Evolutionary conservation across 2,797 vertebrate genomes (phyloP).

Genomic region (Pteronotus mesoamericanus): DNA sequence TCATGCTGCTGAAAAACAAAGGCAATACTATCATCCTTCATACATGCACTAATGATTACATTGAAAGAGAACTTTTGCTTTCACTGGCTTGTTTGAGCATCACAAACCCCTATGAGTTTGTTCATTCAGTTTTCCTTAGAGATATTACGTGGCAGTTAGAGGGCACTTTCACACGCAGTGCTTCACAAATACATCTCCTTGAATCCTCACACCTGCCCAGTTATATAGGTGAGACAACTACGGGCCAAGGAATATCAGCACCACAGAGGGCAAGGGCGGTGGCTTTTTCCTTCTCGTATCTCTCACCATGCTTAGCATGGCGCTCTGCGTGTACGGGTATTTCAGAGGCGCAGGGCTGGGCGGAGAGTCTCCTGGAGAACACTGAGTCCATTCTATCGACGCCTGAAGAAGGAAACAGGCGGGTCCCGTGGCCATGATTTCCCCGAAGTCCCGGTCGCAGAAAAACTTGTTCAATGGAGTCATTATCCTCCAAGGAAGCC

Average conservation of each 20-base stretch:
- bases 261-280: not conserved
- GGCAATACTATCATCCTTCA: not conserved
- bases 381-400: not conserved
- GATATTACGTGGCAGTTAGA: not conserved
- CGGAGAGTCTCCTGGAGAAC: not conserved
- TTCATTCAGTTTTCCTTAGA: not conserved
- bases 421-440: not conserved
- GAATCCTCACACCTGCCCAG: not conserved
- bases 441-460: too few species aligned
- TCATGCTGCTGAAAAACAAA: conserved; percentile 11
- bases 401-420: not conserved
- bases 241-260: not conserved
- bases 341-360: not conserved
- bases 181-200: not conserved
- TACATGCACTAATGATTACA: not conserved
- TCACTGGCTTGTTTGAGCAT: not conserved
- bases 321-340: not conserved
- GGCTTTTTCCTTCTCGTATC: too few species aligned
- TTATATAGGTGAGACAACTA: not conserved
- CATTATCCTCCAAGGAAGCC: not conserved
- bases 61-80: not conserved
- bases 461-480: not conserved
- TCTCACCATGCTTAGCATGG: not conserved
- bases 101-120: not conserved
- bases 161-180: too few species aligned